Percentiles rank a stretch among this genome's conserved stretches.
Evolutionary conservation across 2,113 vertebrate species (phyloP).

Genomic region (Indicator maculatus): DNA sequence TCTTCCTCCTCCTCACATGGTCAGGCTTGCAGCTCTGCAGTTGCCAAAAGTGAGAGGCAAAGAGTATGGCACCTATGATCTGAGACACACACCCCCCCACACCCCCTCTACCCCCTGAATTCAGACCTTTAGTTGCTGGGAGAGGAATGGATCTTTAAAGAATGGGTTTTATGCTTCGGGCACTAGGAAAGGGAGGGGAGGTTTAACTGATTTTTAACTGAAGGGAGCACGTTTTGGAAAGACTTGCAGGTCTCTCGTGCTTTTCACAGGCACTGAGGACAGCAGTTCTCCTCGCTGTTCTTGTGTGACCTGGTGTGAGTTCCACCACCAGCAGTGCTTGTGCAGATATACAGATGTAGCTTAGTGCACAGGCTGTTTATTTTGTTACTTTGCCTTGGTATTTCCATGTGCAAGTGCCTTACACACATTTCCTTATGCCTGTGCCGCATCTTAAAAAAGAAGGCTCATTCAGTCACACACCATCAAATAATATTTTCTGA

Average conservation of each 20-base stretch:
- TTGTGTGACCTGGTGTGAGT: neutral
- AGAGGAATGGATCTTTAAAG: neutral
- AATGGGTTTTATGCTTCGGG: neutral
- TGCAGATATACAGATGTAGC: neutral
- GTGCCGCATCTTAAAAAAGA: neutral
- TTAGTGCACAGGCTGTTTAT: neutral
- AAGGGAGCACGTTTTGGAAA: neutral
- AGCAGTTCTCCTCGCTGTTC: neutral
- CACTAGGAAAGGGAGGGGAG: neutral
- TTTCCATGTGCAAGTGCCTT: neutral
- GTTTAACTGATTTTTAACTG: constrained; percentile 10
- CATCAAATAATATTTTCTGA: neutral
- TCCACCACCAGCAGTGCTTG: neutral
- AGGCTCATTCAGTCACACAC: neutral
- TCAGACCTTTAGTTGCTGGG: neutral
- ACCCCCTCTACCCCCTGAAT: no score
- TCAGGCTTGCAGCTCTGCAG: neutral
- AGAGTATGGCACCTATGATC: neutral
- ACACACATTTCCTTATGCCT: neutral
- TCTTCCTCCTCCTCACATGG: neutral
- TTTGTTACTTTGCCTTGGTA: neutral
- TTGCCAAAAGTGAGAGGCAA: neutral
- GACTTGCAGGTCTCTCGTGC: neutral
- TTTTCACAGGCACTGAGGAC: neutral
- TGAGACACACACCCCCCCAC: neutral